Evolutionary conservation across 2,888 invertebrate genomes (phyloP), one percentile per base, ranked within the genome.

Genomic region (Amphiduros pacificus): DNA sequence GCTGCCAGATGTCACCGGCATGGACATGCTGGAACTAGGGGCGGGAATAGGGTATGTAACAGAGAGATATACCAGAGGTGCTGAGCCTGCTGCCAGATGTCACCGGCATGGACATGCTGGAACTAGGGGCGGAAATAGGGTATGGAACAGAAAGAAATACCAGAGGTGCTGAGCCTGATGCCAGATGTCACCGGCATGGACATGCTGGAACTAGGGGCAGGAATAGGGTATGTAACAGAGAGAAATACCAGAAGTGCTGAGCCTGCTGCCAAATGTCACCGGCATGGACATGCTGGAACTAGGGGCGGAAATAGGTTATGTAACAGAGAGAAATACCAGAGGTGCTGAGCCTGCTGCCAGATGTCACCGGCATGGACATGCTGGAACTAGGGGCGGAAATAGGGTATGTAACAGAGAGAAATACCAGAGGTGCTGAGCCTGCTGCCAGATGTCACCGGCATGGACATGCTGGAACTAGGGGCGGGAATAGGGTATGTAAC

Each of bases 341-440:
- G 70, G 82, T 86, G 60, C 73, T 86, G 20, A 77, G 80, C 49
- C 80, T 82, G 61, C 77, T 86, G 26, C 86, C 86, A 9, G 73
- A 77, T 44, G 69, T 83, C 26, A 69, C 73, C 6, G 79, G 78
- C 36, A 83, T 82, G 72, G 74, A 77, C 48, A 82, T 85, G 5
- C 77, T 86, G 5, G 86, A 86, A 74, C 79, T 86, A 27, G 86
- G 86, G n/a, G 84, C 86, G 32, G 86, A 86, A 63, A 86, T 86
- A 53, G 86, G 86, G 85, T 85, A 69, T 61, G 72, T 52, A n/a
- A n/a, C n/a, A 73, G 52, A 75, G 80, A 31, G 85, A 85, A 65
- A 71, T 80, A 27, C 75, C 76, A 6, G 86, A 86, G 70, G 82
- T 86, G 60, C 73, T 86, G 20, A 77, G 80, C 49, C 80, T 82